These are phyloP conservation scores for Argynnis bischoffii DNA, from an alignment of 2,888 invertebrate genomes.

Conservation along the genomic window DNA sequence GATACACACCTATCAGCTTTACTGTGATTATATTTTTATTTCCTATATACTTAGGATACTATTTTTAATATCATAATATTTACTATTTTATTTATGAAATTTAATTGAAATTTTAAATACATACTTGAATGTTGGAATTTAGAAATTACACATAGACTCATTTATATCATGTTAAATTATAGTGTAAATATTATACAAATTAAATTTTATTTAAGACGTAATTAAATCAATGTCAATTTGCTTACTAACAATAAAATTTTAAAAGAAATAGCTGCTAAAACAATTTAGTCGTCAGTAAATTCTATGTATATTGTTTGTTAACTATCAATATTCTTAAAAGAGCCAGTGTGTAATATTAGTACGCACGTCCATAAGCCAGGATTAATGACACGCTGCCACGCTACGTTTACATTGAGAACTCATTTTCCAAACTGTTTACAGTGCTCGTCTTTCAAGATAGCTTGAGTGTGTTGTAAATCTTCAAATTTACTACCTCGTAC, in stretches of 20 bases:
- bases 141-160: no score
- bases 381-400: constrained; percentile 24
- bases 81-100: not conserved
- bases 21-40: constrained; percentile 19
- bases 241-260: no score
- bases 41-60: constrained; percentile 4
- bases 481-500: constrained; percentile 49
- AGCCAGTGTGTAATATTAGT: constrained; percentile 15
- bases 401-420: constrained; percentile 25
- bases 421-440: constrained; percentile 41
- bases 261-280: not conserved
- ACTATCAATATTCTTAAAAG: constrained; percentile 13
- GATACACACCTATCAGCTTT: constrained; percentile 49
- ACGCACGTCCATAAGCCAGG: constrained; percentile 13
- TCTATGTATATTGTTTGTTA: not conserved
- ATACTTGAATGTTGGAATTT: no score
- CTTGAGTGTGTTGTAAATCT: constrained; percentile 51
- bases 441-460: constrained; percentile 45
- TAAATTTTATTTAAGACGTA: no score
- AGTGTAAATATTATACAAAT: no score
- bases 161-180: no score
- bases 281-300: not conserved
- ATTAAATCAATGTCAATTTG: not conserved
- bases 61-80: not conserved
- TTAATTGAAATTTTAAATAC: no score